Evolutionary conservation across 2,113 vertebrate species (phyloP).

Genomic region (Pygoscelis adeliae): DNA sequence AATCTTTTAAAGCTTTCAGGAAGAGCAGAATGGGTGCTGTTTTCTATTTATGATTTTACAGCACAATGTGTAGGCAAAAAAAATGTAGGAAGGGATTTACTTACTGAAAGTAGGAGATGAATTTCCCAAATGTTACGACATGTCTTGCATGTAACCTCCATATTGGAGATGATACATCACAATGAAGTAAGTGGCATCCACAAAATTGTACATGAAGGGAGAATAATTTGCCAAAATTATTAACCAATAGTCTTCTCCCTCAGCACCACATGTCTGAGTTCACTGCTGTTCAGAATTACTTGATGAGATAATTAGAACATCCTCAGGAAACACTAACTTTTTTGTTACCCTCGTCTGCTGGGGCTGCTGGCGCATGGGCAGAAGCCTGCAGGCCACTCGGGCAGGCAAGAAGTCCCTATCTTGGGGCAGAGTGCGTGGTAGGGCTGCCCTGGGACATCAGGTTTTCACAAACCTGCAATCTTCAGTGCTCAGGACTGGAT

Average conservation of each 20-base stretch:
- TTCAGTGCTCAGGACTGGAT: neutral
- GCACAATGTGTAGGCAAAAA: neutral
- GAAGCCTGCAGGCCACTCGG: neutral
- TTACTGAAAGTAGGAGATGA: neutral
- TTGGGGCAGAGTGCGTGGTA: rapidly evolving
- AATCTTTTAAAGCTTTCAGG: slow-evolving; percentile 23
- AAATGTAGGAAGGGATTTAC: neutral
- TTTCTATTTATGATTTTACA: slow-evolving; percentile 1
- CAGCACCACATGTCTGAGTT: neutral
- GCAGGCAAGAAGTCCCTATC: neutral
- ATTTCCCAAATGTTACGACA: neutral
- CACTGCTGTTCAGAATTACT: neutral
- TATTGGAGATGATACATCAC: neutral
- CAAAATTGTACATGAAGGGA: neutral
- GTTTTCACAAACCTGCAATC: neutral
- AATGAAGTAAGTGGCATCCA: neutral
- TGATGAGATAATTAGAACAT: neutral
- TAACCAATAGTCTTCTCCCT: neutral
- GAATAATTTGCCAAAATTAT: neutral
- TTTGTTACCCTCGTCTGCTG: neutral
- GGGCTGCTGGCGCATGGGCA: neutral
- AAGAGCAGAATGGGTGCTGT: neutral
- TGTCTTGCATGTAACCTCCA: neutral
- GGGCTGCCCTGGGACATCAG: neutral
- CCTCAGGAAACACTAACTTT: neutral